Percentiles rank a stretch among this genome's conserved stretches.
Conservation (phyloP, 2,113 vertebrate genomes). For the Ramphastos sulfuratus region DNA sequence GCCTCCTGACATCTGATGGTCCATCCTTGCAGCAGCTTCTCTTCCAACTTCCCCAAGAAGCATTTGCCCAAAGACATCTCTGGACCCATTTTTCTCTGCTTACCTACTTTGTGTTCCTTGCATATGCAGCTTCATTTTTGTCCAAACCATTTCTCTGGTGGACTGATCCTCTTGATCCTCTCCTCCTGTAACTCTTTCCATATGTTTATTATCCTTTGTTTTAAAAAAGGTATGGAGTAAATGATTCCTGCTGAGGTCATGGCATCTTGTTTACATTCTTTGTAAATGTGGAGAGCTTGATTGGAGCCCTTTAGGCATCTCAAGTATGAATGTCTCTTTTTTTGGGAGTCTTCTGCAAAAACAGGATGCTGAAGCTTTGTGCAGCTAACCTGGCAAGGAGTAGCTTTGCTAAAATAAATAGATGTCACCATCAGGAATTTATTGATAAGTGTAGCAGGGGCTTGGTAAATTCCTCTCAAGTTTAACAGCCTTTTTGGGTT, state of each 20-base stretch:
- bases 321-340: slow-evolving; percentile 54
- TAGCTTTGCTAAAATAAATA: slow-evolving; percentile 30
- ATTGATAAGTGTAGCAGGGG: not conserved
- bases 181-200: slow-evolving; percentile 66
- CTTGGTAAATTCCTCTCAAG: not conserved
- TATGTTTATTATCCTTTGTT: slow-evolving; percentile 57
- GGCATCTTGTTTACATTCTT: slow-evolving; percentile 72
- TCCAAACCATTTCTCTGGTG: not conserved
- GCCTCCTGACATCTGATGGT: slow-evolving; percentile 9
- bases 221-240: slow-evolving; percentile 41
- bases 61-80: not conserved
- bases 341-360: slow-evolving; percentile 37
- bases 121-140: not conserved
- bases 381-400: slow-evolving; percentile 16
- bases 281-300: slow-evolving; percentile 56
- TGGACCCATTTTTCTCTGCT: not conserved
- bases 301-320: slow-evolving; percentile 55
- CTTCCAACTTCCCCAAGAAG: slow-evolving; percentile 1
- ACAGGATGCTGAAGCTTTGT: slow-evolving; percentile 29
- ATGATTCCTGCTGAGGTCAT: slow-evolving; percentile 56
- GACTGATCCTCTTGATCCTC: not conserved
- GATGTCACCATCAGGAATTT: not conserved
- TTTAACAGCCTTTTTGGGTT: not conserved
- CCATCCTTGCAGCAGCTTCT: not conserved
- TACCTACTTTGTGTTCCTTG: not conserved